These are phyloP conservation scores for Rhynchonycteris naso DNA, from an alignment of 2,797 vertebrate genomes.

Conservation along the genomic window DNA sequence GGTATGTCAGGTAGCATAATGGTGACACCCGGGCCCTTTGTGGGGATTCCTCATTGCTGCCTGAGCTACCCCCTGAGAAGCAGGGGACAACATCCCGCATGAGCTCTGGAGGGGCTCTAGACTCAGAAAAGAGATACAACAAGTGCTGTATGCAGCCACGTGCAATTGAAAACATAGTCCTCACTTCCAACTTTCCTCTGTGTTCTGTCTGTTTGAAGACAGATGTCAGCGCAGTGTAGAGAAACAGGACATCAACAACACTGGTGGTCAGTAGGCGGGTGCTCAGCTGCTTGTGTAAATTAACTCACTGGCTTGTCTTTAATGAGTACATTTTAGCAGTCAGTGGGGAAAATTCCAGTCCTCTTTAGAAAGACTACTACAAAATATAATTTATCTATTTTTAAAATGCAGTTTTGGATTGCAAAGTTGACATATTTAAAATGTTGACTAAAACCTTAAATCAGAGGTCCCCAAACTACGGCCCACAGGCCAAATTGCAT, in stretches of 20 bases:
- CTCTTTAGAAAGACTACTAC: not conserved
- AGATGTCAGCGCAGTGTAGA: no score
- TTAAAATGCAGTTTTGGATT: not conserved
- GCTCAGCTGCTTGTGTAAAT: not conserved
- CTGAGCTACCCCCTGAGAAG: not conserved
- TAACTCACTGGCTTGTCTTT: not conserved
- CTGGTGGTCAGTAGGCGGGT: not conserved
- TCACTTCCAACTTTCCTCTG: not conserved
- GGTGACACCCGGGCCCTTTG: accelerated
- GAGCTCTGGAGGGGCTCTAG: not conserved
- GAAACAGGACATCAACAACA: not conserved
- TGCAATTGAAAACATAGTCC: not conserved
- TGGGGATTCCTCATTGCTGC: not conserved
- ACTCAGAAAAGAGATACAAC: not conserved
- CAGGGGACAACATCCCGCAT: not conserved
- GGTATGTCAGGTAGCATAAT: not conserved
- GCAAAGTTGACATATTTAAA: not conserved
- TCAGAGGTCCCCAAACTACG: no score
- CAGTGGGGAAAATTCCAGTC: not conserved
- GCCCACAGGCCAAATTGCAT: no score
- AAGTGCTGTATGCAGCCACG: accelerated
- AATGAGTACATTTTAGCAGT: not conserved
- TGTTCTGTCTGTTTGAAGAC: not conserved
- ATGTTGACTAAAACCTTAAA: not conserved
- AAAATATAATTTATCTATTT: not conserved